phyloP scores from a whole-genome alignment of 1,140 invertebrate genomes.

The Bombus affinis region DNA sequence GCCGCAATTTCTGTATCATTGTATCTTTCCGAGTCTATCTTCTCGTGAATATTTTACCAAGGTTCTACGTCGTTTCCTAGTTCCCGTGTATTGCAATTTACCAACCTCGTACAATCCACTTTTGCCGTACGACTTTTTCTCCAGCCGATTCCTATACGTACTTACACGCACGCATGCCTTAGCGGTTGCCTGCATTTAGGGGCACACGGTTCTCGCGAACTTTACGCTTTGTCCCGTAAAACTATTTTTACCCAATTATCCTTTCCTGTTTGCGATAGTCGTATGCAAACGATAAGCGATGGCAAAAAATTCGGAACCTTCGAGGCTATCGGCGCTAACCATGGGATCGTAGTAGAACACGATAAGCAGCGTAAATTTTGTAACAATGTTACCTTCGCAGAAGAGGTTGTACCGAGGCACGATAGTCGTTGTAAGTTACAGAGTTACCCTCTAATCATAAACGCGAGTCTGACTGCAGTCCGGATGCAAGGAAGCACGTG shows the following conservation, averaged over 20 bases:
- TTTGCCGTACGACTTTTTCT: background rate
- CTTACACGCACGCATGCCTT: constrained; percentile 8
- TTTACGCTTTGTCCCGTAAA: background rate
- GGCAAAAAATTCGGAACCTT: background rate
- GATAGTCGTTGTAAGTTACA: constrained; percentile 30
- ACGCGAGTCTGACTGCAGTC: constrained; percentile 48
- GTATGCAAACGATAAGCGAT: background rate
- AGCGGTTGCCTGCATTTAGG: constrained; percentile 53
- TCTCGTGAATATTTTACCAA: constrained; percentile 32
- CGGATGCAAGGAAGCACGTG: constrained; percentile 57
- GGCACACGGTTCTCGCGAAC: background rate
- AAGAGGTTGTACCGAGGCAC: background rate
- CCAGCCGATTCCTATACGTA: background rate
- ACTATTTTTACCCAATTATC: background rate
- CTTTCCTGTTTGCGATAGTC: no score
- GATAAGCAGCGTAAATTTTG: constrained; percentile 7
- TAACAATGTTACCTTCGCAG: background rate
- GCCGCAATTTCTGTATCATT: constrained; percentile 18
- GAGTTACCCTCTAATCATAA: constrained; percentile 52
- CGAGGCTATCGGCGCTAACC: background rate
- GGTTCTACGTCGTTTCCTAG: background rate
- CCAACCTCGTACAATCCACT: background rate
- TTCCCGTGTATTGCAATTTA: background rate
- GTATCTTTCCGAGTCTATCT: background rate
- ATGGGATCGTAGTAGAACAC: background rate